phyloP scores from a whole-genome alignment of 2,888 invertebrate species.

The Barypeithes pellucidus region DNA sequence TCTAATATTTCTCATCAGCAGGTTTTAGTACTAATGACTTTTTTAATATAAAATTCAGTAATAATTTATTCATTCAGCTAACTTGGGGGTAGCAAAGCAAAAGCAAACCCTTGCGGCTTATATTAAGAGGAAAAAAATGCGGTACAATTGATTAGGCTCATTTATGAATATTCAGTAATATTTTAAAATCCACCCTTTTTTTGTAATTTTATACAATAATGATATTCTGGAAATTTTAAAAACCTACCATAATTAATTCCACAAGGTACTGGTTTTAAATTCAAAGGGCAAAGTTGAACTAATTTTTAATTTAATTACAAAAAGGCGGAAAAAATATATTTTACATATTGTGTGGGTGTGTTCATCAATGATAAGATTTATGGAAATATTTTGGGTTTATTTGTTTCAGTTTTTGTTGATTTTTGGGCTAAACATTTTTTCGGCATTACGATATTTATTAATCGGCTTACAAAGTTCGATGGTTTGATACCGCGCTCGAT shows the following conservation, averaged over 20 bases:
- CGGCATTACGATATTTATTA: no score
- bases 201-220: constrained; percentile 7
- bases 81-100: not conserved
- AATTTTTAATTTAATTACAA: not conserved
- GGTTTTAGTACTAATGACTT: not conserved
- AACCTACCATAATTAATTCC: not conserved
- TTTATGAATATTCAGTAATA: constrained; percentile 7
- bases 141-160: constrained; percentile 1
- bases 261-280: not conserved
- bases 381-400: no score
- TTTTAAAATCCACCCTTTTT: constrained; percentile 2
- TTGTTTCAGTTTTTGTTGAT: no score
- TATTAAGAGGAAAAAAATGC: not conserved
- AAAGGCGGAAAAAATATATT: not conserved
- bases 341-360: no score
- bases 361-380: no score
- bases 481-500: no score
- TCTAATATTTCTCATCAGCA: not conserved
- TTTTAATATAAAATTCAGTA: constrained; percentile 2
- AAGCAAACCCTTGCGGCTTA: constrained; percentile 5
- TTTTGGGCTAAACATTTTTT: no score
- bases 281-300: not conserved
- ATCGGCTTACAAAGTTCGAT: no score
- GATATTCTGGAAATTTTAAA: not conserved
- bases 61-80: constrained; percentile 11